These are phyloP conservation scores for Canis aureus DNA, from an alignment of 2,113 vertebrate species.

Conservation along the genomic window DNA sequence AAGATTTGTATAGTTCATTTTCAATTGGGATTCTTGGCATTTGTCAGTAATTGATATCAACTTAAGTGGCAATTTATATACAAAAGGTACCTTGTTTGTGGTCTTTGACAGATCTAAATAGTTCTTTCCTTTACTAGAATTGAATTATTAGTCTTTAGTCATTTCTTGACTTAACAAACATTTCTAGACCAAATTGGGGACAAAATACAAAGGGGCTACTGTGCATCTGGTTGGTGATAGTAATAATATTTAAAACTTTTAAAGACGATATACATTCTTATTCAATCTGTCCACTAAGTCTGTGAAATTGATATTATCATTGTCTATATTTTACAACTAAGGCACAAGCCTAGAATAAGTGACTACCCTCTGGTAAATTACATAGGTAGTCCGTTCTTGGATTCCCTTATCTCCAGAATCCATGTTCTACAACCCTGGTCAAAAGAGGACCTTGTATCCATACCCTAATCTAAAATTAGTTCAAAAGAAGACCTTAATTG, in stretches of 20 bases:
- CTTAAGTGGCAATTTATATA: constrained; percentile 2
- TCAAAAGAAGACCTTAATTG: neutral
- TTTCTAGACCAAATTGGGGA: constrained; percentile 16
- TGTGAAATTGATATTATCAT: neutral
- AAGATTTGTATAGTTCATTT: constrained; percentile 39
- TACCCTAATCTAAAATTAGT: neutral
- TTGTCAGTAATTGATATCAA: constrained; percentile 5
- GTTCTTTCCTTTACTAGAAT: neutral
- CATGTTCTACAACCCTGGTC: neutral
- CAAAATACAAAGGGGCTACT: neutral
- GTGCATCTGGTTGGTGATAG: neutral
- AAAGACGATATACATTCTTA: neutral
- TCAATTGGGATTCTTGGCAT: neutral
- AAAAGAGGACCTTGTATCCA: neutral
- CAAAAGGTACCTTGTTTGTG: neutral
- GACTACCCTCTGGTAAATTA: neutral
- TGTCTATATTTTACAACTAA: neutral
- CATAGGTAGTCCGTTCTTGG: neutral
- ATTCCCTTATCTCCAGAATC: neutral
- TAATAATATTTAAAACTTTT: constrained; percentile 32
- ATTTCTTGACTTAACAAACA: constrained; percentile 36
- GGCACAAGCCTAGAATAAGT: neutral
- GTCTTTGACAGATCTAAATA: neutral
- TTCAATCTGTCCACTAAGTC: neutral
- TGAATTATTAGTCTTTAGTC: constrained; percentile 30